Evolutionary conservation across 1,140 invertebrate genomes (phyloP).

Genomic region (Ceratoteleas bidentatus): DNA sequence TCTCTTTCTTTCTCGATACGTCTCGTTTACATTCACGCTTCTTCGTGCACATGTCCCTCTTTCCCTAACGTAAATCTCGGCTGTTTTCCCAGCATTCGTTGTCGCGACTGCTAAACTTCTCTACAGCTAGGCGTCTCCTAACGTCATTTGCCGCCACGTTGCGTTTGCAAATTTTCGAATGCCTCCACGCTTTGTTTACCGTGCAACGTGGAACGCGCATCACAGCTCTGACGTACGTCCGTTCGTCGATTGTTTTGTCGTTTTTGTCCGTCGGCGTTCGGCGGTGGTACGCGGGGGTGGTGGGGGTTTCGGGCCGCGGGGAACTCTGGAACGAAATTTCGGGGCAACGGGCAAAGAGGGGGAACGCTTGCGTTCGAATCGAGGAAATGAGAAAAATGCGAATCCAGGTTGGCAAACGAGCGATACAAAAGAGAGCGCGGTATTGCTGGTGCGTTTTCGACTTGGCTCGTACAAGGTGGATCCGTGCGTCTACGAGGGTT

Average conservation of each 20-base stretch:
- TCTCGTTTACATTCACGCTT: slow-evolving; percentile 38
- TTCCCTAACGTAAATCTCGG: slow-evolving; percentile 32
- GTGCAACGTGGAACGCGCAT: slow-evolving; percentile 66
- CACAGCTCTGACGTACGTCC: slow-evolving; percentile 72
- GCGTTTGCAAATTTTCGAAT: slow-evolving; percentile 23
- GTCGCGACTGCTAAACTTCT: slow-evolving; percentile 59
- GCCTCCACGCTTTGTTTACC: slow-evolving; percentile 32
- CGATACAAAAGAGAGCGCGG: slow-evolving; percentile 69
- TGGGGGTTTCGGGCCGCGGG: slow-evolving; percentile 20
- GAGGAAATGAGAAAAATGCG: slow-evolving; percentile 48
- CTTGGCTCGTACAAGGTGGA: slow-evolving; percentile 68
- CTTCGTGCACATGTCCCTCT: slow-evolving; percentile 25
- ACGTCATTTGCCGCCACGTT: slow-evolving; percentile 43
- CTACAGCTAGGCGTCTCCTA: slow-evolving; percentile 20
- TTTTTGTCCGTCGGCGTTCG: slow-evolving; percentile 23
- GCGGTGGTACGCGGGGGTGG: neutral
- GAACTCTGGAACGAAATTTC: no score
- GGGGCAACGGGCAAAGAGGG: slow-evolving; percentile 27
- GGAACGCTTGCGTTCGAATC: slow-evolving; percentile 37
- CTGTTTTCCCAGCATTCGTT: slow-evolving; percentile 36
- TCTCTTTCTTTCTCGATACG: slow-evolving; percentile 33
- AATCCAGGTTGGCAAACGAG: slow-evolving; percentile 51
- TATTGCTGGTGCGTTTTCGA: slow-evolving; percentile 66
- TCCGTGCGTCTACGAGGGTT: slow-evolving; percentile 73
- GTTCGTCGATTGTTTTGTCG: slow-evolving; percentile 23